These are phyloP conservation scores for Phania funesta DNA, from an alignment of 2,888 invertebrate species.

Conservation along the genomic window DNA sequence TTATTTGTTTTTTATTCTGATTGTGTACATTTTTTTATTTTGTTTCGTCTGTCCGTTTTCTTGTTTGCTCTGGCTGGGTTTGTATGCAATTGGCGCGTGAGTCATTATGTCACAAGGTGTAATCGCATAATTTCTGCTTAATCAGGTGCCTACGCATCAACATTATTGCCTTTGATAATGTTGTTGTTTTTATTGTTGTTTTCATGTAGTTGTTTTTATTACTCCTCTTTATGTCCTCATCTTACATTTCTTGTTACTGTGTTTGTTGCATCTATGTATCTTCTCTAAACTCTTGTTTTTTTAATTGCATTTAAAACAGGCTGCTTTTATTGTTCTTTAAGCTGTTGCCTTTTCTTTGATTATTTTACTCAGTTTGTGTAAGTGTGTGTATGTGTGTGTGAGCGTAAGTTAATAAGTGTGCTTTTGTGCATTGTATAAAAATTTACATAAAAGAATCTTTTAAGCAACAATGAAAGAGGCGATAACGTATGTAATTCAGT, in stretches of 20 bases:
- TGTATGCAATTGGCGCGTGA: conserved; percentile 50
- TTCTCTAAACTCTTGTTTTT: background rate
- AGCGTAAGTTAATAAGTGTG: background rate
- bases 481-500: background rate
- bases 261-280: background rate
- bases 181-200: no score
- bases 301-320: conserved; percentile 9
- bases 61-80: background rate
- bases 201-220: background rate
- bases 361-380: background rate
- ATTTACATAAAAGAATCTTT: background rate
- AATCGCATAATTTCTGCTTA: conserved; percentile 75
- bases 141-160: conserved; percentile 74
- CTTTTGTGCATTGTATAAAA: background rate
- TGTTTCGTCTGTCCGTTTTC: background rate
- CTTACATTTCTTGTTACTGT: background rate
- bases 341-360: background rate
- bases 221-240: background rate
- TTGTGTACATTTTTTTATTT: background rate
- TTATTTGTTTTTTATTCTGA: background rate
- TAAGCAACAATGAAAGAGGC: background rate
- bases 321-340: background rate
- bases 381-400: no score
- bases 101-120: conserved; percentile 63
- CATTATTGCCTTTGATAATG: conserved; percentile 58